Base-by-base conservation (phyloP, 1,140 invertebrate genomes). In the Camponotus vicinus region DNA sequence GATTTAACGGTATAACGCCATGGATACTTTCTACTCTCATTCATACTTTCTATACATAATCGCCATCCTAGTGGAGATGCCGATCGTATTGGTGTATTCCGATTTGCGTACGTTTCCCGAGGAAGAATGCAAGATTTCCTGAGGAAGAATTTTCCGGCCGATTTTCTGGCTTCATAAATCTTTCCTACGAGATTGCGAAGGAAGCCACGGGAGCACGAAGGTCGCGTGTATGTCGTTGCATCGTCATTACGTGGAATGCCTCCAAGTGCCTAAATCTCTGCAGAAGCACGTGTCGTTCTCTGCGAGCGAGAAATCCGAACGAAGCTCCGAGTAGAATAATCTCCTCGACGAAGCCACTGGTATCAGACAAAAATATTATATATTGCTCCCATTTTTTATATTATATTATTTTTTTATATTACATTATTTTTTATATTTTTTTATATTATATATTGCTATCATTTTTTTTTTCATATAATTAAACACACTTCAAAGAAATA, bases 1-100 rank as follows among this genome's bases (percentile, higher is more conserved):
- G 63, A 69, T 69, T 79, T 11, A 80, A 80, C 66, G 78, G 37
- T 55, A 55, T 27, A 21, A 69, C 42, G 40, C 40, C 67, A 42
- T 45, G 37, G 52, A 45, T 57, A 80, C 66, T 80, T 80, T 70
- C 78, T 80, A 80, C 21, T 27, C 52, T 27, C 52, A 70, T 80
- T 80, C 66, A 70, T 70, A 80, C 78, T 80, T 80, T 80, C 78
- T 80, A 80, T 70, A 57, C 49, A 57, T 70, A 70, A 70, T 40
- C 49, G 78, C 15, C 27, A 18, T 40, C 57, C 9, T 21, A 34
- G 45, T n/a, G 34, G 21, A 45, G 45, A n/a, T 66, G 66, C 13
- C 15, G 32, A 40, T 40, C 21, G 21, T 21, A 21, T 40, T 11
- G 13, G 7, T 6, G 8, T 13, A n/a, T 69, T 57, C 15, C 37